Percentiles rank a stretch among this genome's conserved stretches.
These are phyloP conservation scores for Garrulus glandarius DNA, from an alignment of 2,797 vertebrate genomes.

Conservation along the genomic window DNA sequence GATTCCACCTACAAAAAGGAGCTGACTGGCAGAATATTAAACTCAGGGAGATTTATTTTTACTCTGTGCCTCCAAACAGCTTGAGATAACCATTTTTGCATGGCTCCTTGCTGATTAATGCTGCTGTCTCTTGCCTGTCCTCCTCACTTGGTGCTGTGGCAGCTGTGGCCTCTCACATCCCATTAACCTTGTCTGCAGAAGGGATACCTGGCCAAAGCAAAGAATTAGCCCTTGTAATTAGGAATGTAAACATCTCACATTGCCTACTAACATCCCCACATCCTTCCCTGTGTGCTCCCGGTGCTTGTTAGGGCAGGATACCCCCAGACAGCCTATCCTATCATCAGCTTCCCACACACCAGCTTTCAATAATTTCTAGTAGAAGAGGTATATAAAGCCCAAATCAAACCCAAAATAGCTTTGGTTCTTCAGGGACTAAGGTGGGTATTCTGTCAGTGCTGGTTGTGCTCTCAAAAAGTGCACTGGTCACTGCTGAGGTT, in stretches of 20 bases:
- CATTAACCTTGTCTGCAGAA: constrained; percentile 72
- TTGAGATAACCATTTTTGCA: constrained; percentile 31
- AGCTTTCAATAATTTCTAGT: not conserved
- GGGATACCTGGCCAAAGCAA: constrained; percentile 66
- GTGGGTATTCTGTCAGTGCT: fast-evolving
- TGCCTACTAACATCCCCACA: not conserved
- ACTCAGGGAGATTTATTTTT: constrained; percentile 58
- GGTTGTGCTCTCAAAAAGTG: fast-evolving
- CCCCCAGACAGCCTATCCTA: not conserved
- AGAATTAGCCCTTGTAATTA: constrained; percentile 64
- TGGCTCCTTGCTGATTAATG: constrained; percentile 35
- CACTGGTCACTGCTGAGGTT: not conserved
- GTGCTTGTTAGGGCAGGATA: not conserved
- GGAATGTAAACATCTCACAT: constrained; percentile 54
- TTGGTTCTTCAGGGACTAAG: not conserved
- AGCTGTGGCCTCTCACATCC: constrained; percentile 67
- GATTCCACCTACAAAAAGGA: constrained; percentile 63
- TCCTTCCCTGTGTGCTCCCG: not conserved
- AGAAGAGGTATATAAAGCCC: not conserved
- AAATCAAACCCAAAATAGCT: not conserved
- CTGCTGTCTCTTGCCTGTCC: constrained; percentile 37
- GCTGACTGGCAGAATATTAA: constrained; percentile 63
- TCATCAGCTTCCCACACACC: not conserved
- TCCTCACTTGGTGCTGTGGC: constrained; percentile 11
- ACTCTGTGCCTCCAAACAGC: constrained; percentile 16